These are phyloP conservation scores for Phrynocephalus versicolor DNA, from an alignment of 2,113 vertebrate species.

Conservation along the genomic window DNA sequence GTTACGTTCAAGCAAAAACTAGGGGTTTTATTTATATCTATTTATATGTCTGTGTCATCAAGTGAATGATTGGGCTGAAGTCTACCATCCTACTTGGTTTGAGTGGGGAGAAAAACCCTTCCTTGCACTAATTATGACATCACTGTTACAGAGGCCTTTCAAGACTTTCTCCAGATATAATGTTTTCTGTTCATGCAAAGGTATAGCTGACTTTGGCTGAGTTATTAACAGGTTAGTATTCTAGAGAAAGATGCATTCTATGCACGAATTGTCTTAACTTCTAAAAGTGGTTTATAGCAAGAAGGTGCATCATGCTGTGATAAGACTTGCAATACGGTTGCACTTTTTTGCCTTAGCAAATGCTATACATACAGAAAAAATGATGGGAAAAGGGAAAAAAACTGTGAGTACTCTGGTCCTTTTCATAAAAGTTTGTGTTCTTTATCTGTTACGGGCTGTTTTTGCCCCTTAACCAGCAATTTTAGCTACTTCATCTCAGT, in stretches of 20 bases:
- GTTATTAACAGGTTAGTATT: conserved; percentile 43
- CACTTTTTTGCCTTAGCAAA: conserved; percentile 8
- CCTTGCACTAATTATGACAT: conserved; percentile 63
- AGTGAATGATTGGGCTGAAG: conserved; percentile 60
- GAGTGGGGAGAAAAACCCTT: conserved; percentile 7
- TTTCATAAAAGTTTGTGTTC: neutral
- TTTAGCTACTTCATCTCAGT: neutral
- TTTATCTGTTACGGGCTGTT: neutral
- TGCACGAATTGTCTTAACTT: conserved; percentile 25
- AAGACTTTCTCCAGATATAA: conserved; percentile 56
- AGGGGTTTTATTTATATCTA: conserved; percentile 69
- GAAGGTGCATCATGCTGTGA: neutral
- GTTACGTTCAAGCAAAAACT: conserved; percentile 41
- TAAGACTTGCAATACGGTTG: conserved; percentile 20
- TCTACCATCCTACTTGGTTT: conserved; percentile 46
- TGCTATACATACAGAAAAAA: conserved; percentile 5
- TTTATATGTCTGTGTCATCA: conserved; percentile 69
- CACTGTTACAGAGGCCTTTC: conserved; percentile 63
- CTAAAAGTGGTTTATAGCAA: neutral
- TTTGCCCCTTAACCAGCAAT: neutral
- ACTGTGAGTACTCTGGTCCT: neutral
- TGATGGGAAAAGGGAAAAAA: neutral
- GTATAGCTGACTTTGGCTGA: conserved; percentile 42
- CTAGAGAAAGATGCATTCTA: neutral
- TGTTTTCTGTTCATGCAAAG: conserved; percentile 44